Conservation (phyloP, 2,888 invertebrate genomes). For the Epiblema foenella region DNA sequence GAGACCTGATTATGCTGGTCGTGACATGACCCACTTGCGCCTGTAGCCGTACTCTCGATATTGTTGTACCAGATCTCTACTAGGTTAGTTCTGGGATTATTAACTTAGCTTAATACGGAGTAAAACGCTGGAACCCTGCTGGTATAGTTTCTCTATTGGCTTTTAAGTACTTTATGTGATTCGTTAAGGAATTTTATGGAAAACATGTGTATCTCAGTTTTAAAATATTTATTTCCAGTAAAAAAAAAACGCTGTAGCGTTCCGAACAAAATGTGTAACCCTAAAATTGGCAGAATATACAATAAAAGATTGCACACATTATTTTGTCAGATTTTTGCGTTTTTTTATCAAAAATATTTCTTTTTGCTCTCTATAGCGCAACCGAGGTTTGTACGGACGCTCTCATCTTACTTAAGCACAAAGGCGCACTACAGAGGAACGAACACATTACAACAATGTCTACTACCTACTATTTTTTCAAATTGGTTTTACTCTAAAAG, state of each 20-base stretch:
- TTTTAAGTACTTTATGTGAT: not conserved
- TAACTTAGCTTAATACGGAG: slow-evolving; percentile 58
- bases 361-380: too few relatives aligned
- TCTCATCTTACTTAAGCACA: too few relatives aligned
- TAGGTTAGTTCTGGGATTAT: slow-evolving; percentile 69
- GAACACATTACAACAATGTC: too few relatives aligned
- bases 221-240: not conserved
- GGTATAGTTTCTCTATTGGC: slow-evolving; percentile 4
- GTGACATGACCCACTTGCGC: slow-evolving; percentile 72
- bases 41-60: slow-evolving; percentile 70
- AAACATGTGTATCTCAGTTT: not conserved
- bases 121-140: slow-evolving; percentile 11
- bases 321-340: too few relatives aligned
- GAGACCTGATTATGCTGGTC: slow-evolving; percentile 62
- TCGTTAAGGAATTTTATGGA: too few relatives aligned
- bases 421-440: too few relatives aligned
- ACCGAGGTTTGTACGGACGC: too few relatives aligned
- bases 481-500: too few relatives aligned
- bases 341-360: too few relatives aligned
- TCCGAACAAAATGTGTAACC: not conserved
- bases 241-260: not conserved
- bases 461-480: too few relatives aligned
- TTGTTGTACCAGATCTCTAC: slow-evolving; percentile 74
- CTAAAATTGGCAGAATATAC: too few relatives aligned
- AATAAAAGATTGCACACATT: too few relatives aligned